These are phyloP conservation scores for Lepidurus apus DNA, from an alignment of 1,140 invertebrate genomes.

Conservation along the genomic window DNA sequence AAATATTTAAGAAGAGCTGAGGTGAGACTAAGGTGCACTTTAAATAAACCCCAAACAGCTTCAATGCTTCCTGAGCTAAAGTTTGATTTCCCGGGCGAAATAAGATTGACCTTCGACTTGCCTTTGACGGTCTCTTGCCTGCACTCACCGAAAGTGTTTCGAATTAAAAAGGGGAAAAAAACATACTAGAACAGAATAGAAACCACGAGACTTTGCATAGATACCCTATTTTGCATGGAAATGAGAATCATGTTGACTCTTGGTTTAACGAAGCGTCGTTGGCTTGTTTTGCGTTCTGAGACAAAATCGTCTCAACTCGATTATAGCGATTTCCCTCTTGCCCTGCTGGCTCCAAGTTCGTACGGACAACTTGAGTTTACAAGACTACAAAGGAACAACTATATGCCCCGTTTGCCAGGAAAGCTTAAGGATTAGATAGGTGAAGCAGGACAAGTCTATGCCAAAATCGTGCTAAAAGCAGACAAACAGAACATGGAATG, in stretches of 20 bases:
- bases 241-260: slow-evolving; percentile 15
- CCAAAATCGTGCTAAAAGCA: background rate
- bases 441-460: background rate
- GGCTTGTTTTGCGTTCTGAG: background rate
- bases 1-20: no score
- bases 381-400: background rate
- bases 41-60: no score
- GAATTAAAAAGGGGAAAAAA: background rate
- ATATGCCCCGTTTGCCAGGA: background rate
- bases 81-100: no score
- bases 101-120: no score
- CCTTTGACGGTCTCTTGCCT: no score
- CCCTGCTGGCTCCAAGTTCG: background rate
- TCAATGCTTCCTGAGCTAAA: no score
- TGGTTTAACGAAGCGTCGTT: slow-evolving; percentile 9
- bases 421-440: background rate
- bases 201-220: background rate
- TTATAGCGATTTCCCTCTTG: background rate
- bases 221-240: slow-evolving; percentile 1
- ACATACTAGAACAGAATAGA: background rate
- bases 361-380: background rate
- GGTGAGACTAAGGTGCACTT: no score
- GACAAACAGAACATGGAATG: background rate
- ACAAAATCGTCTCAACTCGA: background rate
- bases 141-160: no score